Percentiles rank a stretch among this genome's conserved stretches.
These are phyloP conservation scores for Passer domesticus DNA, from an alignment of 2,113 vertebrate genomes.

Conservation along the genomic window DNA sequence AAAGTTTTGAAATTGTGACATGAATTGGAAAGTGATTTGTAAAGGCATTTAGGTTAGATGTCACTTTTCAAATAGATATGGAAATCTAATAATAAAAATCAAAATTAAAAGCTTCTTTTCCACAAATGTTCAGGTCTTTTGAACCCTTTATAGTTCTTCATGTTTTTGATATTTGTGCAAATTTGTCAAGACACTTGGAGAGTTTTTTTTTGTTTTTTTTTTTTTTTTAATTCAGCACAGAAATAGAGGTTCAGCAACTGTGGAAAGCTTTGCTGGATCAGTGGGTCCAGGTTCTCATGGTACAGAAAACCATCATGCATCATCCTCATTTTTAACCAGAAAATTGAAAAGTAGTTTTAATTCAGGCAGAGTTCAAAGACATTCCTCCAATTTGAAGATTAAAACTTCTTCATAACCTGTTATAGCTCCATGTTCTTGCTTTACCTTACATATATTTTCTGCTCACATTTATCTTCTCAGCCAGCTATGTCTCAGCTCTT, in stretches of 20 bases:
- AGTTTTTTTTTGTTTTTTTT: background rate
- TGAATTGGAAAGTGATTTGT: background rate
- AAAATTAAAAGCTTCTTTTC: background rate
- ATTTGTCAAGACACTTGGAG: background rate
- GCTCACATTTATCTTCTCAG: background rate
- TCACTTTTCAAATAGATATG: background rate
- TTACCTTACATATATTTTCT: background rate
- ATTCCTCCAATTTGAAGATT: background rate
- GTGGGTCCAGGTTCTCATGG: background rate
- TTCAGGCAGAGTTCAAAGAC: background rate
- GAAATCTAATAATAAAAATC: background rate
- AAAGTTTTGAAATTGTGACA: background rate
- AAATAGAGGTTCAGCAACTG: background rate
- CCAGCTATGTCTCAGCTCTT: background rate
- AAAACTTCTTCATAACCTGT: background rate
- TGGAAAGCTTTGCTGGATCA: background rate
- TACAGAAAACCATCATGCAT: background rate
- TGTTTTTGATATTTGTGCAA: background rate
- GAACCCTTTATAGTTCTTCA: background rate
- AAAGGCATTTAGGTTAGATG: background rate
- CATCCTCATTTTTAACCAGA: background rate
- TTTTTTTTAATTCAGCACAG: background rate
- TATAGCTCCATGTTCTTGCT: background rate
- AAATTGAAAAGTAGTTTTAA: background rate
- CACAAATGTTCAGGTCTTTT: background rate